Evolutionary conservation across 2,888 invertebrate genomes (phyloP).

Genomic region (Gymnocheta viridis): DNA sequence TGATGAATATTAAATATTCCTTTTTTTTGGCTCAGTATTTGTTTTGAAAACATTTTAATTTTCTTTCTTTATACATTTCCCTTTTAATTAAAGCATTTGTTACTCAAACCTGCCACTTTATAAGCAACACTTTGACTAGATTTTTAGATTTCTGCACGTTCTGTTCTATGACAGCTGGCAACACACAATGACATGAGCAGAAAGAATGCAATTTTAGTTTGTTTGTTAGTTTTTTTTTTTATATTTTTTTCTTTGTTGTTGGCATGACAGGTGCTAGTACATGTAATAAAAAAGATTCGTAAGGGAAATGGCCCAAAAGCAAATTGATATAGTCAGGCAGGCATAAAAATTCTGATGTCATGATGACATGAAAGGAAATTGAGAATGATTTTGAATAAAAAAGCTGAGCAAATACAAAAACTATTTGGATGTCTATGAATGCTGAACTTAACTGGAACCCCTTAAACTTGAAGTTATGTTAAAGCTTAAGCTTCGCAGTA

Average conservation of each 20-base stretch:
- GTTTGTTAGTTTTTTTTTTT: background rate
- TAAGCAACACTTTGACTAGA: slow-evolving; percentile 36
- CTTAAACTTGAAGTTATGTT: background rate
- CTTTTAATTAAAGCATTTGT: slow-evolving; percentile 33
- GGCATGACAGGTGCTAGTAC: slow-evolving; percentile 47
- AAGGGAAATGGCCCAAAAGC: slow-evolving; percentile 47
- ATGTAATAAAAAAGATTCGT: slow-evolving; percentile 25
- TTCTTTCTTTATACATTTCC: slow-evolving; percentile 28
- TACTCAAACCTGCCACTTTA: slow-evolving; percentile 5
- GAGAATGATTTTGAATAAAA: slow-evolving; percentile 8
- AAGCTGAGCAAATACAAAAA: background rate
- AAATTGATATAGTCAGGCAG: slow-evolving; percentile 51
- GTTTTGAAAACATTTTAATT: slow-evolving; percentile 18
- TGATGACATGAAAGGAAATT: slow-evolving; percentile 47
- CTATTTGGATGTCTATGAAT: background rate
- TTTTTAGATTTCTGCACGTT: slow-evolving; percentile 49
- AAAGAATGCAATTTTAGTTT: slow-evolving; percentile 29
- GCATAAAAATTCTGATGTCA: slow-evolving; percentile 43
- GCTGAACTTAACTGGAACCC: background rate
- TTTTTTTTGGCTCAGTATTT: too few relatives aligned
- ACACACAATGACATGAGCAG: slow-evolving; percentile 19
- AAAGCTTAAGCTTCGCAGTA: too few relatives aligned
- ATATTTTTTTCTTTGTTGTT: background rate
- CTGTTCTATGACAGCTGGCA: slow-evolving; percentile 51
- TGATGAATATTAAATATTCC: too few relatives aligned